phyloP scores from a whole-genome alignment of 2,888 invertebrate genomes.

The Lasioglossum lativentre region DNA sequence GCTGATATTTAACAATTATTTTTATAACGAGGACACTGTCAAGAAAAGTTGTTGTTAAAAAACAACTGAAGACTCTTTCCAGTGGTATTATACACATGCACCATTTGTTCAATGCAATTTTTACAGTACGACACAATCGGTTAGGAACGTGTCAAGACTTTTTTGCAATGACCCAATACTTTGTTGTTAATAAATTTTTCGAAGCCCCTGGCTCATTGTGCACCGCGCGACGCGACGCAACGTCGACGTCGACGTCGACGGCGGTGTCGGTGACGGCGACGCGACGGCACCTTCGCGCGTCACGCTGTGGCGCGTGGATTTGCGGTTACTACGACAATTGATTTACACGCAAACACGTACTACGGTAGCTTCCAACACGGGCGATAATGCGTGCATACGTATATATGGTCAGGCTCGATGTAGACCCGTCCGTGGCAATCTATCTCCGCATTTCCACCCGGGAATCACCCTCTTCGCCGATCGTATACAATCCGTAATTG shows the following conservation, averaged over 20 bases:
- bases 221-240: background rate
- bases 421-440: slow-evolving; percentile 47
- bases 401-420: slow-evolving; percentile 6
- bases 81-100: too few species aligned
- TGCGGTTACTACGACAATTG: slow-evolving; percentile 79
- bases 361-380: slow-evolving; percentile 18
- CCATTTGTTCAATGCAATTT: too few species aligned
- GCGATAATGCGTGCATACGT: slow-evolving; percentile 36
- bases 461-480: slow-evolving; percentile 68
- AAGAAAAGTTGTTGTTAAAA: too few species aligned
- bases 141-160: too few species aligned
- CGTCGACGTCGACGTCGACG: background rate
- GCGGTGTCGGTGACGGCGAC: slow-evolving; percentile 54
- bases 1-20: too few species aligned
- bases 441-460: slow-evolving; percentile 60
- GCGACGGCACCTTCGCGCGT: slow-evolving; percentile 70
- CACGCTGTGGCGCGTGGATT: slow-evolving; percentile 74
- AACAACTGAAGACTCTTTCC: too few species aligned
- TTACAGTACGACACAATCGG: too few species aligned
- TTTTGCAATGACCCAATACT: too few species aligned
- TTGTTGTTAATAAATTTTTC: background rate
- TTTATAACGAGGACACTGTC: too few species aligned
- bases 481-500: slow-evolving; percentile 76
- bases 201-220: background rate
- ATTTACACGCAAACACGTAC: slow-evolving; percentile 75